These are phyloP conservation scores for Cinara cedri DNA, from an alignment of 2,888 invertebrate species.

Conservation along the genomic window DNA sequence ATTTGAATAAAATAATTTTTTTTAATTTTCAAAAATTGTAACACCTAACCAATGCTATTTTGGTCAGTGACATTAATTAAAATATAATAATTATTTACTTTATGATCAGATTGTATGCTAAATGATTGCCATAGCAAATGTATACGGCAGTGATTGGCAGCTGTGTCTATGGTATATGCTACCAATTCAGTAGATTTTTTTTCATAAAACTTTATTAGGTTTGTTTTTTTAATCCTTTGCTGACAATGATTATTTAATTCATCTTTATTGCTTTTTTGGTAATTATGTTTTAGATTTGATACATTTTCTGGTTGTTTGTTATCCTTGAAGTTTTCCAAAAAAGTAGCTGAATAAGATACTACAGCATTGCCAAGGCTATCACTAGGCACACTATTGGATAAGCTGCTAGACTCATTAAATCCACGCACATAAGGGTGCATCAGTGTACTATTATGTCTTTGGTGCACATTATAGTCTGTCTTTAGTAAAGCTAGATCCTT, in stretches of 20 bases:
- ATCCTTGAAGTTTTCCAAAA: constrained; percentile 35
- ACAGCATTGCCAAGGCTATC: neutral
- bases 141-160: constrained; percentile 29
- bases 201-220: constrained; percentile 24
- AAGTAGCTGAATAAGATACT: neutral
- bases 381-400: constrained; percentile 34
- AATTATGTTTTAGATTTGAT: neutral
- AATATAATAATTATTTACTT: constrained; percentile 19
- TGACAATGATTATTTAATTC: constrained; percentile 20
- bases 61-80: no score
- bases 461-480: neutral
- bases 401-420: neutral
- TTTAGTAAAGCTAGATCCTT: neutral
- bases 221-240: constrained; percentile 13
- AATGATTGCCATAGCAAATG: constrained; percentile 43
- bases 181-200: constrained; percentile 39
- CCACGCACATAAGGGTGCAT: neutral
- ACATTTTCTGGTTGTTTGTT: neutral
- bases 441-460: constrained; percentile 25
- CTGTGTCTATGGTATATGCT: constrained; percentile 33
- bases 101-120: neutral
- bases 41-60: no score
- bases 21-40: no score
- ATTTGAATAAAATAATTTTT: no score
- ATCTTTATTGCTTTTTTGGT: neutral